Evolutionary conservation across 2,888 invertebrate genomes (phyloP), one percentile per base, ranked within the genome.

Genomic region (Gymnoscelis rufifasciata): DNA sequence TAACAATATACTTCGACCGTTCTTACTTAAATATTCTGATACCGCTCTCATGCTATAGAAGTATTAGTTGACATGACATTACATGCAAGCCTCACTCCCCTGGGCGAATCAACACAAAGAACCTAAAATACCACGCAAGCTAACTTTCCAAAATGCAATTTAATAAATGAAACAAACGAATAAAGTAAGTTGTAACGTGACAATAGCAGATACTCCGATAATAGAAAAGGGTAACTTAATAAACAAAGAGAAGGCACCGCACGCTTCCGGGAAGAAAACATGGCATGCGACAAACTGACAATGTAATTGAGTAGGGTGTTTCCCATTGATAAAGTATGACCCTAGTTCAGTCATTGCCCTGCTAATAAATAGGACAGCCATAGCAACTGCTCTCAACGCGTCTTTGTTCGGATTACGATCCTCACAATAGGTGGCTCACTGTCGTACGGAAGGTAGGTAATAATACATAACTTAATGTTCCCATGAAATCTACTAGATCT

Each of bases 41-140:
- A 47, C 52, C 54, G 50, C 54, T 56, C 56, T 57, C 48, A 44
- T 44, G 47, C 41, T 36, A 50, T 52, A 65, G 59, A 64, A 61
- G 59, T 60, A 63, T 65, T 64, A 57, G 50, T n/a, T n/a, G n/a
- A n/a, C n/a, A n/a, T 44, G 19, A 19, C 19, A 3, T 43, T 47
- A 48, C 46, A 53, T 50, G 52, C 51, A 57, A 51, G 58, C 45
- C 40, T 38, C 47, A 29, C 8, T 31, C 31, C 23, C 41, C 39
- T 38, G 26, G 41, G 37, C 31, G 33, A 41, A 48, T 36, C 13
- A 31, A 37, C 8, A 39, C 26, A 37, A 37, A 29, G n/a, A n/a
- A n/a, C n/a, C n/a, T n/a, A n/a, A n/a, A n/a, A n/a, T n/a, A n/a
- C n/a, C n/a, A n/a, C n/a, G 5, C 28, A 31, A 24, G 15, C 14